Percentiles rank a stretch among this genome's conserved stretches.
Conservation (phyloP, 2,113 vertebrate genomes). For the Python bivittatus region DNA sequence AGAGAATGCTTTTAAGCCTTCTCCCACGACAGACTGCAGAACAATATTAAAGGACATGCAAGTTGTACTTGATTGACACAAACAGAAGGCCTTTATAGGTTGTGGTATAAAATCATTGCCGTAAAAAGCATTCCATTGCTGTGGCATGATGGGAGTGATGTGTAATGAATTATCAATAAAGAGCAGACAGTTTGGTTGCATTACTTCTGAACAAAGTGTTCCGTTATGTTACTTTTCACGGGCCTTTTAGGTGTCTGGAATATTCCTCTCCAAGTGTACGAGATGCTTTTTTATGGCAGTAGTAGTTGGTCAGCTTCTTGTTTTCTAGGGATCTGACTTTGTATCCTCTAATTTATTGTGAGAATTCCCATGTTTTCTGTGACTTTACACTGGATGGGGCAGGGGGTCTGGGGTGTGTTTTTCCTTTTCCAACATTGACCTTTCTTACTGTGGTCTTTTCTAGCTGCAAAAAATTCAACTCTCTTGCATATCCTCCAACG, state of each 20-base stretch:
- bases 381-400: not conserved
- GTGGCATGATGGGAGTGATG: slow-evolving; percentile 63
- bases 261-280: slow-evolving; percentile 60
- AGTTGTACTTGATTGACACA: slow-evolving; percentile 67
- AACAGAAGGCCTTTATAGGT: slow-evolving; percentile 76
- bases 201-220: slow-evolving; percentile 75
- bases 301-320: not conserved
- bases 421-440: not conserved
- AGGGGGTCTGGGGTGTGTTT: not conserved
- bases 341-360: not conserved
- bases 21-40: slow-evolving; percentile 78
- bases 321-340: not conserved
- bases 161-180: slow-evolving; percentile 82
- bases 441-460: not conserved
- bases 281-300: slow-evolving; percentile 48
- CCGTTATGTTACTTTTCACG: slow-evolving; percentile 73
- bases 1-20: slow-evolving; percentile 84
- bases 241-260: slow-evolving; percentile 68
- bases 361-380: not conserved
- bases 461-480: not conserved
- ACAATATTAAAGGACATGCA: slow-evolving; percentile 76
- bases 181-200: slow-evolving; percentile 72
- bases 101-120: slow-evolving; percentile 75
- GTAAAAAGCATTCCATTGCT: slow-evolving; percentile 76
- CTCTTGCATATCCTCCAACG: not conserved